These are phyloP conservation scores for Melanotaenia nigrans DNA, from an alignment of 2,797 vertebrate genomes.

Conservation along the genomic window DNA sequence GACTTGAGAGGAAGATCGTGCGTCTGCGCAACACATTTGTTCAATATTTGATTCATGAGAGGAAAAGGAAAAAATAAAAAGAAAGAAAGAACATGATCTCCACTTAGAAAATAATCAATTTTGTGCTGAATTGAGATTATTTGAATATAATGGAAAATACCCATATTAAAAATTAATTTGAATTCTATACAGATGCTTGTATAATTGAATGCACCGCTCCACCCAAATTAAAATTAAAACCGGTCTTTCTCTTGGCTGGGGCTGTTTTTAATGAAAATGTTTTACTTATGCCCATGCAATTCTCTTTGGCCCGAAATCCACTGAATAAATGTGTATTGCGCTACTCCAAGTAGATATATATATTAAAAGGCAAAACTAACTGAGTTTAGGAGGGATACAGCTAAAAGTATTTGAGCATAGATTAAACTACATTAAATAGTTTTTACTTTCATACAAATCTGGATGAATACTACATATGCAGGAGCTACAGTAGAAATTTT, in stretches of 20 bases:
- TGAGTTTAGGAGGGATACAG: slow-evolving; percentile 34
- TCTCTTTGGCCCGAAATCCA: slow-evolving; percentile 36
- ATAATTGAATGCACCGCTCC: slow-evolving; percentile 69
- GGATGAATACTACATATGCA: background rate
- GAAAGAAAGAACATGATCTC: slow-evolving; percentile 77
- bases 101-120: slow-evolving; percentile 72
- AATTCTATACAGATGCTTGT: slow-evolving; percentile 71
- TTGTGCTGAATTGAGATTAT: slow-evolving; percentile 75
- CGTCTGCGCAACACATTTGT: slow-evolving; percentile 67
- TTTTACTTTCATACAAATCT: background rate
- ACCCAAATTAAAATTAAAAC: slow-evolving; percentile 65
- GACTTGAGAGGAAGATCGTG: slow-evolving; percentile 73
- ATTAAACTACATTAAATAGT: slow-evolving; percentile 1
- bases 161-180: slow-evolving; percentile 76
- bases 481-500: slow-evolving; percentile 8
- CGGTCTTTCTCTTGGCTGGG: slow-evolving; percentile 44
- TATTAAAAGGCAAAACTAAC: slow-evolving; percentile 32
- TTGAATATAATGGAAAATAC: slow-evolving; percentile 76
- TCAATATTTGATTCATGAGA: slow-evolving; percentile 70
- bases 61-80: slow-evolving; percentile 73
- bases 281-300: slow-evolving; percentile 34
- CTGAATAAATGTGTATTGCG: slow-evolving; percentile 50
- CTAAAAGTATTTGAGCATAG: slow-evolving; percentile 22
- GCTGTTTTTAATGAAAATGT: slow-evolving; percentile 50
- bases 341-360: slow-evolving; percentile 21